A percentile compares a stretch with the other conserved stretches of the same genome.
Conservation (phyloP, 2,888 invertebrate genomes). For the Rhaphigaster nebulosa region DNA sequence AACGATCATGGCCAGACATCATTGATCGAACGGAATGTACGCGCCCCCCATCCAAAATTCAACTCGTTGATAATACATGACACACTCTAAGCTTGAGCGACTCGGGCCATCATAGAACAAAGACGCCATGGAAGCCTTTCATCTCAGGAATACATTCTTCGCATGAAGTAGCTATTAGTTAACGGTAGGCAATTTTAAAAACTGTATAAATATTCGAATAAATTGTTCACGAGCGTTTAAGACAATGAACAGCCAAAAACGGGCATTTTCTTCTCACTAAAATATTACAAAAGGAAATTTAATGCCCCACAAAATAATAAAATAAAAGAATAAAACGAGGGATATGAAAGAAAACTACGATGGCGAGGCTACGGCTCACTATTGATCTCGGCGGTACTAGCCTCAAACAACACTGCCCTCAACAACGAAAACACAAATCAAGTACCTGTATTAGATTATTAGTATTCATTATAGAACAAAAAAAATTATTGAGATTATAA, state of each 20-base stretch:
- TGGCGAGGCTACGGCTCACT: not conserved
- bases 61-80: not conserved
- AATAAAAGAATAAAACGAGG: not conserved
- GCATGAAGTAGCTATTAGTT: not conserved
- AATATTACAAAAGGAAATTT: not conserved
- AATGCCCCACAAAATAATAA: not conserved
- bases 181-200: not conserved
- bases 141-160: not conserved
- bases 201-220: not conserved
- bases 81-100: no score
- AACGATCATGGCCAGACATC: not conserved
- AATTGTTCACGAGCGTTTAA: not conserved
- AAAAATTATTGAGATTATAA: not conserved
- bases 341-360: not conserved
- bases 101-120: not conserved
- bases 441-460: not conserved
- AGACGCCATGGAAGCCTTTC: not conserved
- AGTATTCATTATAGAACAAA: not conserved
- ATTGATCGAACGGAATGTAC: not conserved
- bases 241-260: not conserved
- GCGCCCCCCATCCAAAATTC: not conserved
- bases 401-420: not conserved
- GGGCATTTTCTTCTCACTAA: not conserved
- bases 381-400: constrained; percentile 25
- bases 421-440: constrained; percentile 26